Evolutionary conservation across 2,888 invertebrate genomes (phyloP).

Genomic region (Scaeva pyrastri): DNA sequence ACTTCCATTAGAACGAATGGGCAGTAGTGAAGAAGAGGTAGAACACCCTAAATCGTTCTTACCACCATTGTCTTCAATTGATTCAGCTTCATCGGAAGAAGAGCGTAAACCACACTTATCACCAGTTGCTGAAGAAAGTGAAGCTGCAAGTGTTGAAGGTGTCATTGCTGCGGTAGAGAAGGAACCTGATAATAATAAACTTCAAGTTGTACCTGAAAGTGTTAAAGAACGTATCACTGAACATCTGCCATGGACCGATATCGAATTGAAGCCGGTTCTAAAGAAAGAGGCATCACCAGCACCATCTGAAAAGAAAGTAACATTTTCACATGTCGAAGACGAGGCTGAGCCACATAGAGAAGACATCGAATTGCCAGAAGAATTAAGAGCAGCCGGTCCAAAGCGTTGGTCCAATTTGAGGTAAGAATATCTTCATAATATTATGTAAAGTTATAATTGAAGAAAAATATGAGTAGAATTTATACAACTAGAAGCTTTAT

Average conservation of each 20-base stretch:
- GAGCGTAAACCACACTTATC: slow-evolving; percentile 80
- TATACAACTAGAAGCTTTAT: too few species aligned
- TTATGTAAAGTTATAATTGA: neutral
- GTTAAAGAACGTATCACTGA: slow-evolving; percentile 27
- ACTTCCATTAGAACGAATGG: slow-evolving; percentile 82
- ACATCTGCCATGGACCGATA: slow-evolving; percentile 71
- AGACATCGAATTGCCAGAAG: slow-evolving; percentile 82
- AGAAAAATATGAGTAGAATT: neutral
- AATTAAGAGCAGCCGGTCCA: slow-evolving; percentile 79
- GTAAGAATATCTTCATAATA: slow-evolving; percentile 81
- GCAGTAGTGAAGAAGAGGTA: slow-evolving; percentile 83
- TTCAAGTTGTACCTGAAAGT: slow-evolving; percentile 63
- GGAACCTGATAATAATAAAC: slow-evolving; percentile 45
- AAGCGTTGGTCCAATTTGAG: slow-evolving; percentile 83
- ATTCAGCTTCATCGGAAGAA: slow-evolving; percentile 84
- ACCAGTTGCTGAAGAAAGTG: slow-evolving; percentile 82
- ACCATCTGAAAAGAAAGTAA: slow-evolving; percentile 84
- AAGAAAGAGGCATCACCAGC: slow-evolving; percentile 84
- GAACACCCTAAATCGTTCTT: slow-evolving; percentile 76
- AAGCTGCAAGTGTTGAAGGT: slow-evolving; percentile 77
- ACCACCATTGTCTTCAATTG: slow-evolving; percentile 83
- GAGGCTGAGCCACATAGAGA: slow-evolving; percentile 82
- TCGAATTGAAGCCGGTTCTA: slow-evolving; percentile 80
- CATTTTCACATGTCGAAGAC: slow-evolving; percentile 84
- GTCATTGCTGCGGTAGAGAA: slow-evolving; percentile 43